phyloP scores from a whole-genome alignment of 2,113 vertebrate genomes.

The Labeo catla region DNA sequence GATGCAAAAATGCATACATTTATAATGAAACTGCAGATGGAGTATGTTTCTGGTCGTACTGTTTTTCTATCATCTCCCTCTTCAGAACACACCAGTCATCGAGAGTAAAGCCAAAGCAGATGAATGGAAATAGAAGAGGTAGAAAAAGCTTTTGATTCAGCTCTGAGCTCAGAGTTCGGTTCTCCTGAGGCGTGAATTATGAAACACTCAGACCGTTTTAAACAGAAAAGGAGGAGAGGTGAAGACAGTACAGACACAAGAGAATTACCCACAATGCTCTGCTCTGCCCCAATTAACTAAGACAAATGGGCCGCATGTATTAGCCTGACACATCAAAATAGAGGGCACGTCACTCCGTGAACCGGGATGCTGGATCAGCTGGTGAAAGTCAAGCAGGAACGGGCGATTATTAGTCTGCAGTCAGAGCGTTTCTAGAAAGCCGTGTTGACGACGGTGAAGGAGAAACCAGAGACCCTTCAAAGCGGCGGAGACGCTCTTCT shows the following conservation, averaged over 20 bases:
- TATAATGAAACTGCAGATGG: neutral
- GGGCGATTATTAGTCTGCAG: neutral
- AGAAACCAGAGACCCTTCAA: slow-evolving; percentile 50
- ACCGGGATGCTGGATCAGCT: neutral
- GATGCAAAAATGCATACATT: neutral
- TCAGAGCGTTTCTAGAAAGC: slow-evolving; percentile 2
- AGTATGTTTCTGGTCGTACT: neutral
- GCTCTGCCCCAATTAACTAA: slow-evolving; percentile 30
- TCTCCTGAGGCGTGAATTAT: slow-evolving; percentile 34
- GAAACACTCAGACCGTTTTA: slow-evolving; percentile 10
- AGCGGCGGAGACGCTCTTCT: slow-evolving; percentile 14
- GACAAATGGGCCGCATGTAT: slow-evolving; percentile 35
- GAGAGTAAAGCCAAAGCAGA: neutral
- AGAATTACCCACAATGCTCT: slow-evolving; percentile 17
- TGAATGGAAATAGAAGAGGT: slow-evolving; percentile 18
- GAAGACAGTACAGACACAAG: slow-evolving; percentile 13
- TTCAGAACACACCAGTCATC: neutral
- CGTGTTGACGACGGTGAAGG: neutral
- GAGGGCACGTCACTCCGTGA: slow-evolving; percentile 16
- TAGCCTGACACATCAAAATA: slow-evolving; percentile 34
- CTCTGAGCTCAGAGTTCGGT: slow-evolving; percentile 17
- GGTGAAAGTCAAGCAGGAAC: slow-evolving; percentile 22
- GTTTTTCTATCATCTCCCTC: neutral
- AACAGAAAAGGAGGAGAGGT: slow-evolving; percentile 31
- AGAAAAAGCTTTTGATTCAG: neutral